Evolutionary conservation across 2,888 invertebrate species (phyloP), one percentile per base, ranked within the genome.

Genomic region (Synergus itoensis): DNA sequence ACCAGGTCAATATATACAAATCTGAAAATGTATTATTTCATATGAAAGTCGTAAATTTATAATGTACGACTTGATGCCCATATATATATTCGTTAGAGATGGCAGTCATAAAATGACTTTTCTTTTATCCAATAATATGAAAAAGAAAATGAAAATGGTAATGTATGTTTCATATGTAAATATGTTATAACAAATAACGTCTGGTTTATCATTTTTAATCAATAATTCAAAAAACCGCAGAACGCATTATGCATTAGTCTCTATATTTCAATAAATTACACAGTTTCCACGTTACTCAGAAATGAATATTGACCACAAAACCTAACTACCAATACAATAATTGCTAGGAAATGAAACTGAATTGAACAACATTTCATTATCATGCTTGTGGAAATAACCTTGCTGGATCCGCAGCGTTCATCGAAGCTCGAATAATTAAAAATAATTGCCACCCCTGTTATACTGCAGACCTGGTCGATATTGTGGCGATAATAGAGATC

Each of bases 341-440:
- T 28, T 69, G 28, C 48, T 28, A 9, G 43, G 69, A n/a, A 73
- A 73, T 73, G 73, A 73, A 73, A 69, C 69, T 12, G 28, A 53
- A 73, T 65, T 65, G 65, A 41, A 65, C 65, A 40, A 65, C 41
- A 65, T 73, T 73, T 73, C 53, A 73, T 73, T 12, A 73, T n/a
- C 36, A 53, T 53, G 53, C 36, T 53, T 53, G 21, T 73, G 36
- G 43, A 73, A 53, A 73, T 36, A 73, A 16, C 36, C 21, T 21
- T 18, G 21, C 5, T 28, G 60, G 11, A 60, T 53, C 36, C 45
- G 11, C n/a, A 16, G 11, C 53, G n/a, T 40, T 36, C 48, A 73
- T 53, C 53, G 53, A 36, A 73, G 73, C 73, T n/a, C 48, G n/a
- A 53, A 36, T 73, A 73, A 73, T 53, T 73, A 53, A 73, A 73